These are phyloP conservation scores for Amphipyra tragopoginis DNA, from an alignment of 2,888 invertebrate species.

Conservation along the genomic window DNA sequence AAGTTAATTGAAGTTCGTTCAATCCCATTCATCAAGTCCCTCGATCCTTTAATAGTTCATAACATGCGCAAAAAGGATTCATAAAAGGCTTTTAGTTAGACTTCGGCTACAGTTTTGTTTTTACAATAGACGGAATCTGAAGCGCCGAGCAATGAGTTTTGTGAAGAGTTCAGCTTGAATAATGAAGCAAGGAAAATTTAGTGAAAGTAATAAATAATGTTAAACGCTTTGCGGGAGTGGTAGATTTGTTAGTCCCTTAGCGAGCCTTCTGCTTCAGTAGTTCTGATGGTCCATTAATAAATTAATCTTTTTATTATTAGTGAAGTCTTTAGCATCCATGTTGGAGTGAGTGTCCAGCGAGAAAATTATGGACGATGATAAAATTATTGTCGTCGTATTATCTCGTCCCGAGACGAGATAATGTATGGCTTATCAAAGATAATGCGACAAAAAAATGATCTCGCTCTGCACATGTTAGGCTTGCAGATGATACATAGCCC, in stretches of 20 bases:
- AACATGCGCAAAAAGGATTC: conserved; percentile 24
- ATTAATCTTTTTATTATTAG: conserved; percentile 19
- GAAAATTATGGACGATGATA: too few species aligned
- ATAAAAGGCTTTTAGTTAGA: conserved; percentile 41
- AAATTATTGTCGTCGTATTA: too few species aligned
- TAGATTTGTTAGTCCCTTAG: conserved; percentile 50
- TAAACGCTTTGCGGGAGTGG: conserved; percentile 45
- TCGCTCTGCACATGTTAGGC: too few species aligned
- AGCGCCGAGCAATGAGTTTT: conserved; percentile 50
- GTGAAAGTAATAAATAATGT: conserved; percentile 56
- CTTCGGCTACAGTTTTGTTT: conserved; percentile 39
- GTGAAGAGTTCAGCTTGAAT: conserved; percentile 52
- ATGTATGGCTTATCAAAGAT: too few species aligned
- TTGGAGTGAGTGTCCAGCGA: too few species aligned
- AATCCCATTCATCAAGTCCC: conserved; percentile 37
- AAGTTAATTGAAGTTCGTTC: conserved; percentile 30
- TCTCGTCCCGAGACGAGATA: too few species aligned
- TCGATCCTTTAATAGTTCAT: conserved; percentile 36
- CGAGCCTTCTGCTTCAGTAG: conserved; percentile 18
- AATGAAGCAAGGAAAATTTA: conserved; percentile 57
- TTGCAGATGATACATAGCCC: too few species aligned
- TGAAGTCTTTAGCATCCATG: background rate
- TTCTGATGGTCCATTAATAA: conserved; percentile 35
- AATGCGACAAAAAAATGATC: too few species aligned
- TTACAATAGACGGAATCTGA: conserved; percentile 37